Conservation (phyloP, 2,797 vertebrate genomes). For the Zalophus californianus region DNA sequence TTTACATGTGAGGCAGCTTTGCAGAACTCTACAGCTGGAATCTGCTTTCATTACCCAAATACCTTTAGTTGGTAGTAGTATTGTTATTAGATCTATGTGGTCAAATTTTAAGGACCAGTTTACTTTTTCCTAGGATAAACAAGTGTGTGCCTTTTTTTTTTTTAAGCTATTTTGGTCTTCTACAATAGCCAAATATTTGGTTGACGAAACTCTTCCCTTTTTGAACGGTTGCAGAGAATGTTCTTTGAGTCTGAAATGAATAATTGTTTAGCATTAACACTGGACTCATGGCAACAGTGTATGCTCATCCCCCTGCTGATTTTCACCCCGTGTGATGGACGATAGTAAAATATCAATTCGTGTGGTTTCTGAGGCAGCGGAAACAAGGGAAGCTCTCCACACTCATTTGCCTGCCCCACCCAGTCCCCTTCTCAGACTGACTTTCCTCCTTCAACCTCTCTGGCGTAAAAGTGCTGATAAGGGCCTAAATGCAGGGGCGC, state of each 20-base stretch:
- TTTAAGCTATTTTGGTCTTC: neutral
- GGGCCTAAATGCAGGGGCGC: neutral
- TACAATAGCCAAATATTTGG: constrained; percentile 5
- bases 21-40: neutral
- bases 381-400: constrained; percentile 26
- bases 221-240: neutral
- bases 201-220: constrained; percentile 47
- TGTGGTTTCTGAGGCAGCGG: neutral
- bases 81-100: neutral
- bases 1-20: neutral
- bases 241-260: constrained; percentile 13
- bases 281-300: neutral
- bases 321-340: neutral
- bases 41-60: neutral
- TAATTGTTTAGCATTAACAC: constrained; percentile 5
- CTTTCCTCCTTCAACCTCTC: constrained; percentile 77
- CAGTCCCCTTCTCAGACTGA: constrained; percentile 59
- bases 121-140: constrained; percentile 20
- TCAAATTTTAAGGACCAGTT: neutral
- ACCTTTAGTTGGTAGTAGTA: neutral
- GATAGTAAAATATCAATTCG: constrained; percentile 48
- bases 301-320: neutral
- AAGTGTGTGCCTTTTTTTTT: neutral
- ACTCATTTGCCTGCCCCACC: constrained; percentile 66
- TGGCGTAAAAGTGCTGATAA: constrained; percentile 59